Base-by-base conservation (phyloP, 2,113 vertebrate genomes). In the Notechis scutatus region DNA sequence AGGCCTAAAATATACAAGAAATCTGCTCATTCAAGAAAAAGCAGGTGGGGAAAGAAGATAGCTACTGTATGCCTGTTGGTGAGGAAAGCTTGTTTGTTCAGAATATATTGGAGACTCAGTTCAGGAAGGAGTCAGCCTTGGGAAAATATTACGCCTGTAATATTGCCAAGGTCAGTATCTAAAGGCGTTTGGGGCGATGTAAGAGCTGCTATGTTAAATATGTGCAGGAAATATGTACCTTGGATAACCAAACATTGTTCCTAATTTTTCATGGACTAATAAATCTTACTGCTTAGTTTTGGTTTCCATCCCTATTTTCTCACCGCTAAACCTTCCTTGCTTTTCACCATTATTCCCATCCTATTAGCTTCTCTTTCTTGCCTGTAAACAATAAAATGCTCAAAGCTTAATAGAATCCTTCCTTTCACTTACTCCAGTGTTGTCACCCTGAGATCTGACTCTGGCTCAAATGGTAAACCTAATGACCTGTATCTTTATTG, bases 21-120 rank as follows among this genome's bases (percentile, higher is more conserved):
- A 1, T 18, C 1, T 1, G 87, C 47, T 47, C 42, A 0, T 1
- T 14, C 89, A 1, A 93, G 93, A 21, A 21, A 42, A 85, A 20
- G 0, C 95, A 91, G 94, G 54, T 85, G 95, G 94, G n/a, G 93
- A 85, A 95, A 86, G 95, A 90, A 96, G 95, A 95, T 93, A 91
- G 90, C 94, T 90, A 0, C 64, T 0, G 94, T 1, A 39, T 20
- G 93, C 21, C 94, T 95, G 94, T 5, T 92, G 91, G 95, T 10
- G 90, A 94, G 94, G 90, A 6, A 0, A 93, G 94, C 3, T 0
- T 95, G 94, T 97, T 96, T 97, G 96, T 95, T 97, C 95, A 96
- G 95, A 92, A 88, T 0, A 64, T 95, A 95, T 96, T 96, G 95
- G 24, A 96, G 96, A 61, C 93, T 94, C 91, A 3, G 94, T 4